Base-by-base conservation (phyloP, 2,888 invertebrate genomes). In the Drosophila conformis region DNA sequence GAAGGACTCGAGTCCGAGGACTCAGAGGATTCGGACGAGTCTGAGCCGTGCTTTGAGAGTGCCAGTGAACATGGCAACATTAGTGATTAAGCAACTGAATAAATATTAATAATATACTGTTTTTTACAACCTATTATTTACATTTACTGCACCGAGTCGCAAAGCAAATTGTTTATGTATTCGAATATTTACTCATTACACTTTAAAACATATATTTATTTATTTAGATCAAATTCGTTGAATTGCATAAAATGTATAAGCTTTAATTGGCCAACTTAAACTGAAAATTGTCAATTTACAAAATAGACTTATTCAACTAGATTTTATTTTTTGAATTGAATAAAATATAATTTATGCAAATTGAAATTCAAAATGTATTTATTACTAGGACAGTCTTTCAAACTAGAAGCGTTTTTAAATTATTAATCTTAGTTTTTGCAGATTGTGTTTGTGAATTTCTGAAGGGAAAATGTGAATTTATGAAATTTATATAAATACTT, bases 1-100 rank as follows among this genome's bases (percentile, higher is more conserved):
- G 75, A 77, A 6, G 68, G 58, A 2, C 69, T 75, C 6, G 62
- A 64, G 48, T 76, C 74, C 7, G 80, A 73, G 4, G 69, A 72
- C 1, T 72, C 80, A 1, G 59, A 76, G n/a, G 65, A 73, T 31
- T 57, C 40, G 3, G 65, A 62, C 33, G 73, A 54, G 21, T 46
- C 66, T 4, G 25, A 48, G 25, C 11, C 25, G 18, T 31, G 31
- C 0, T 78, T 83, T 59, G 83, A 75, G 13, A 88, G 78, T 52
- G 86, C 80, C 31, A 70, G 63, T 31, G 80, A 80, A 31, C n/a
- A 58, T 54, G 78, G 48, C 25, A 21, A 60, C 11, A 53, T 51
- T 2, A 75, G 57, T 51, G 69, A 77, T 10, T 63, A 6, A 38
- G 10, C 18, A 54, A 36, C 18, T 63, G 7, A 15, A 21, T 21